phyloP scores from a whole-genome alignment of 2,888 invertebrate genomes.

The Scaptodrosophila latifasciaeformis region DNA sequence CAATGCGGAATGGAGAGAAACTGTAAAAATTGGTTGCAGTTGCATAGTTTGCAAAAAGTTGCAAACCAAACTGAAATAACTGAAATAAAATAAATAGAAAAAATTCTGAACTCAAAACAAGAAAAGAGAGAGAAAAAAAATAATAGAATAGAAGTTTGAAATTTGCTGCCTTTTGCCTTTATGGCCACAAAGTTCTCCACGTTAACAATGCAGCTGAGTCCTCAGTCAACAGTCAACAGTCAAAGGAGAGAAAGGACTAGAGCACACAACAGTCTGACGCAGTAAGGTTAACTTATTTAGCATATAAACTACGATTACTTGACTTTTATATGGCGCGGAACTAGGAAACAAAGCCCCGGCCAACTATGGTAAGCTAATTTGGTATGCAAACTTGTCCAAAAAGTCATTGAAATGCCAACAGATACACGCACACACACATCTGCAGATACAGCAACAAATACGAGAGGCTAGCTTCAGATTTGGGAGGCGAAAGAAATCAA shows the following conservation, averaged over 20 bases:
- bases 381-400: constrained; percentile 62
- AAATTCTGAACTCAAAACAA: not conserved
- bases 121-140: constrained; percentile 1
- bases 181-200: constrained; percentile 34
- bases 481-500: not conserved
- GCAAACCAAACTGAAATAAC: constrained; percentile 33
- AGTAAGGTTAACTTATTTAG: constrained; percentile 52
- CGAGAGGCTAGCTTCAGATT: not conserved
- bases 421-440: too few relatives aligned
- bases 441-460: constrained; percentile 18
- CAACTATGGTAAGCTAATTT: constrained; percentile 64
- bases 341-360: constrained; percentile 12
- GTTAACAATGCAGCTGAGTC: constrained; percentile 34
- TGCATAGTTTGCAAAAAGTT: too few relatives aligned
- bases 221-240: constrained; percentile 23
- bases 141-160: constrained; percentile 32
- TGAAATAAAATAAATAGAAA: constrained; percentile 64
- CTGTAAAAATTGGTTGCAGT: constrained; percentile 54
- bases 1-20: constrained; percentile 25
- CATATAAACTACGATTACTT: constrained; percentile 42
- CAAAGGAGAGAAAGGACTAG: constrained; percentile 18
- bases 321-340: too few relatives aligned
- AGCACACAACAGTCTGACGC: not conserved
- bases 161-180: constrained; percentile 34
- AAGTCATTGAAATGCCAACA: constrained; percentile 50